Base-by-base conservation (phyloP, 1,140 invertebrate species). In the Linepithema humile region DNA sequence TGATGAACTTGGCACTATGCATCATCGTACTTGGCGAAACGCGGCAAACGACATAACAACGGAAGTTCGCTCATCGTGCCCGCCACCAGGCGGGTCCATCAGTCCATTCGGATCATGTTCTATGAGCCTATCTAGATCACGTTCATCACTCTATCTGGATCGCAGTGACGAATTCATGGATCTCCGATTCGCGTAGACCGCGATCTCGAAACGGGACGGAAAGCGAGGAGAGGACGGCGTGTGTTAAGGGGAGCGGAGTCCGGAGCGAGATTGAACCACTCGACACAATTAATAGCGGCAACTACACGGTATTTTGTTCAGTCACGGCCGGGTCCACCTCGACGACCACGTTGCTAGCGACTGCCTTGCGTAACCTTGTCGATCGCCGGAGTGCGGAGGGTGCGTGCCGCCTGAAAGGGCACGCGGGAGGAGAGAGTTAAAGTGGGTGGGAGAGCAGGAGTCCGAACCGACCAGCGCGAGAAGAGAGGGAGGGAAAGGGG, bases 281-380 rank as follows among this genome's bases (percentile, higher is more conserved):
- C 29, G 62, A 70, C 53, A 80, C 75, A 70, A n/a, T 48, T 26
- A 80, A 70, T 48, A 80, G 43, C 23, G 15, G 45, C n/a, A n/a
- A 23, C 48, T n/a, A 43, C 75, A 70, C 64, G 62, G 20, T 55
- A 78, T 69, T 10, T 80, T 69, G 67, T 80, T 70, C 64, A 50
- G 69, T 77, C 45, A 84, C 83, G 65, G 75, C 69, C 77, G 62
- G 83, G 73, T 85, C 84, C 84, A 87, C 84, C 84, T 84, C 84
- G 67, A 67, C 35, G 62, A 75, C 65, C 86, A 80, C 75, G 75
- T 80, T 80, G 75, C 62, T 80, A n/a, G 43, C 77, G 48, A 82
- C 77, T 84, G 84, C 67, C 65, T 80, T 78, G 75, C 55, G 83
- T 84, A 84, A 87, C 84, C 67, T 89, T 87, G 84, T 73, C 83